A percentile compares a stretch with the other conserved stretches of the same genome.
These are phyloP conservation scores for Callocephalon fimbriatum DNA, from an alignment of 2,113 vertebrate genomes.

Conservation along the genomic window DNA sequence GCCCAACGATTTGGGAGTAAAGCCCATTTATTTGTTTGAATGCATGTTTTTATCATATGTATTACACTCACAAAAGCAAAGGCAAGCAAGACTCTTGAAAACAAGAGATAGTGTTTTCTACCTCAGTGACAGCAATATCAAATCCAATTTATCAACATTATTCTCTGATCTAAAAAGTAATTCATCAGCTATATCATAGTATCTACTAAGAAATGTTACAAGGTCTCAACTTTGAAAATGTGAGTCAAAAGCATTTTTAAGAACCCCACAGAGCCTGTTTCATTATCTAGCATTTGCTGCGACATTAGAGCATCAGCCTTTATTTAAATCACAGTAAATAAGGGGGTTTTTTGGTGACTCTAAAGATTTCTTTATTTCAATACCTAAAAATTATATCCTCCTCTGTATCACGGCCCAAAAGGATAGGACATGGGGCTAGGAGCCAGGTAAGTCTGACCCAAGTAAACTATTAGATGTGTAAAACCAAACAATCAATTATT, in stretches of 20 bases:
- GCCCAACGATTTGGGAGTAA: not conserved
- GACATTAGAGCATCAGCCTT: not conserved
- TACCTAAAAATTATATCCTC: not conserved
- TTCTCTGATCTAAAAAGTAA: slow-evolving; percentile 4
- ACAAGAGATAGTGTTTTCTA: not conserved
- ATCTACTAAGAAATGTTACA: not conserved
- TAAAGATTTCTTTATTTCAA: not conserved
- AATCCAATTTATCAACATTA: not conserved
- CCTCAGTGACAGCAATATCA: not conserved
- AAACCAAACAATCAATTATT: not conserved
- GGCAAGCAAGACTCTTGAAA: slow-evolving; percentile 6
- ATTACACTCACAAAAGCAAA: not conserved
- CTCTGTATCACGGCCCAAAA: not conserved
- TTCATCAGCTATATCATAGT: not conserved
- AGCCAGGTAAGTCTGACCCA: not conserved
- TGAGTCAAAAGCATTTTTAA: not conserved
- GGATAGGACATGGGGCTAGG: not conserved
- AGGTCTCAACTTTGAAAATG: slow-evolving; percentile 8
- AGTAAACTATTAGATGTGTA: not conserved
- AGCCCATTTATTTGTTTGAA: not conserved
- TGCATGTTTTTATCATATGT: not conserved
- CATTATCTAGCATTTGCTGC: not conserved
- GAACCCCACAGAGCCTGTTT: not conserved
- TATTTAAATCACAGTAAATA: not conserved
- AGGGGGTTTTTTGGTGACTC: fast-evolving